These are phyloP conservation scores for Mixornis gularis DNA, from an alignment of 2,113 vertebrate genomes.

Conservation along the genomic window DNA sequence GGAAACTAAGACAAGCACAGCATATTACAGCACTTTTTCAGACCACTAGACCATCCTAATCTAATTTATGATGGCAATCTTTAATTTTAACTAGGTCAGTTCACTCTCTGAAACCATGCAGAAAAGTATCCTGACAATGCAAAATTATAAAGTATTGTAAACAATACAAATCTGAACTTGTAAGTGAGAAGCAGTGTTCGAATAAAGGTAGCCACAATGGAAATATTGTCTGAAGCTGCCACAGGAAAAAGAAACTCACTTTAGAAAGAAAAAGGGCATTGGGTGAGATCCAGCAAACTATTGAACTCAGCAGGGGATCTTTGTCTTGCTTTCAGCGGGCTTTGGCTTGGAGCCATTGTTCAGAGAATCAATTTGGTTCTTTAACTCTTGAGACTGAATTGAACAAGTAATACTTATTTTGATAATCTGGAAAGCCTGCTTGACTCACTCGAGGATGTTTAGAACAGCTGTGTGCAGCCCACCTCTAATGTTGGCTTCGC, in stretches of 20 bases:
- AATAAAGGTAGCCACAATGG: not conserved
- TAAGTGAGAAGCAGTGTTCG: not conserved
- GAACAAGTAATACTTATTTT: not conserved
- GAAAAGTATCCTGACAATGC: not conserved
- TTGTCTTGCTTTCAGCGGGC: not conserved
- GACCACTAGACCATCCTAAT: slow-evolving; percentile 18
- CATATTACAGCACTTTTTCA: not conserved
- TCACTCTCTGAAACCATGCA: not conserved
- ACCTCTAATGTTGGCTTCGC: rapidly evolving
- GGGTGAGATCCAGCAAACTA: slow-evolving; percentile 21
- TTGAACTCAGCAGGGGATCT: slow-evolving; percentile 2
- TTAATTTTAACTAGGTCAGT: slow-evolving; percentile 51
- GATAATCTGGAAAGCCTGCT: not conserved
- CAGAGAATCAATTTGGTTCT: not conserved
- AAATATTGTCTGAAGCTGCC: not conserved
- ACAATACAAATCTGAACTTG: not conserved
- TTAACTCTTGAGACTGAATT: not conserved
- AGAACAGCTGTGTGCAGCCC: not conserved
- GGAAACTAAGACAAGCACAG: not conserved
- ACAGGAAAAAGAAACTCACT: not conserved
- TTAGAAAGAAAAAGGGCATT: not conserved
- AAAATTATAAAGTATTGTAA: not conserved
- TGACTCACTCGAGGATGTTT: not conserved
- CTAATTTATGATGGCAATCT: slow-evolving; percentile 26
- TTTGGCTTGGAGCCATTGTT: not conserved